Conservation (phyloP, 2,113 vertebrate species). For the Mormoops blainvillei region DNA sequence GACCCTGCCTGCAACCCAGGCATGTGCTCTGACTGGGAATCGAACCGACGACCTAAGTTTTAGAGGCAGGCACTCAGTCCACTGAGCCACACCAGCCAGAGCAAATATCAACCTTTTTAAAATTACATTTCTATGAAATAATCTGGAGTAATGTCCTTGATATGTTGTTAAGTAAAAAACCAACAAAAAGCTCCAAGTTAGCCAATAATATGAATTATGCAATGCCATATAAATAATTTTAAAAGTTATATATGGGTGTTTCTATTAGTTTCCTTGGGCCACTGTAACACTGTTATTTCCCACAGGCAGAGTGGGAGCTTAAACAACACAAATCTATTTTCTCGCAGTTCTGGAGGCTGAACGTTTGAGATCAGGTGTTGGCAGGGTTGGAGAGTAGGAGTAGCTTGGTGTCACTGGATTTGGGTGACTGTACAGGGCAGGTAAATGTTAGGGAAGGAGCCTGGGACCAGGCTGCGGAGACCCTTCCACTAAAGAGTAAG, state of each 20-base stretch:
- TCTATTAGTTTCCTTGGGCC: no score
- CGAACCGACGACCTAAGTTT: no score
- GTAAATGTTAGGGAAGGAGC: background rate
- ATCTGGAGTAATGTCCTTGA: background rate
- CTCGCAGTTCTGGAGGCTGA: background rate
- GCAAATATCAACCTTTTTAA: background rate
- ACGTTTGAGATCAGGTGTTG: background rate
- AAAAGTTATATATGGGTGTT: background rate
- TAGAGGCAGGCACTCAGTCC: no score
- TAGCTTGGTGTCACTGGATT: background rate
- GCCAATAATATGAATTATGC: background rate
- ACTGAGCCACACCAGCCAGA: no score
- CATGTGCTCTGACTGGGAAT: no score
- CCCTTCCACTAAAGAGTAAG: background rate
- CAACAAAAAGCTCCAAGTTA: background rate
- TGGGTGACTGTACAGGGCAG: fast-evolving
- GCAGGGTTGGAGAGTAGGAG: background rate
- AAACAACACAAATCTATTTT: background rate
- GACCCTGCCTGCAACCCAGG: no score
- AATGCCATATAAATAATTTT: no score
- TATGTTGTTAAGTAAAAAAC: background rate
- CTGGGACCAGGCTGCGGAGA: fast-evolving
- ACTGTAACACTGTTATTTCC: background rate
- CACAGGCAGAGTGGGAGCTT: no score
- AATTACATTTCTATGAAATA: background rate